Conservation (phyloP, 1,140 invertebrate species). For the Melitaea cinxia region DNA sequence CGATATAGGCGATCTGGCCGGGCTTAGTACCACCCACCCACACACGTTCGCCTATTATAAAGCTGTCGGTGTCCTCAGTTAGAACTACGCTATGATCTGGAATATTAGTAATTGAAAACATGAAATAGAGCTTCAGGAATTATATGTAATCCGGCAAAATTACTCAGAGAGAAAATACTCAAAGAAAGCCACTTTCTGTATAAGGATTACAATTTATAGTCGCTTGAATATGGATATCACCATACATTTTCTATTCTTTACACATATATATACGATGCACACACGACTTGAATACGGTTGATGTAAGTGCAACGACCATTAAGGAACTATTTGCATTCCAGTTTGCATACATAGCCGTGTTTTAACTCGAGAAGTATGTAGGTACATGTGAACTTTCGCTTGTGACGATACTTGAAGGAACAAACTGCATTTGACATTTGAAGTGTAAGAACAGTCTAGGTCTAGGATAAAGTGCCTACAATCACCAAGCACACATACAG, state of each 20-base stretch:
- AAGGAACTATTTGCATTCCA: constrained; percentile 61
- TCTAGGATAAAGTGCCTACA: constrained; percentile 49
- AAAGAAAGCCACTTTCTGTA: constrained; percentile 57
- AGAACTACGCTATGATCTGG: constrained; percentile 91
- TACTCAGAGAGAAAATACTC: constrained; percentile 38
- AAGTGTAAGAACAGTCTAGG: constrained; percentile 30
- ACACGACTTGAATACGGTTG: constrained; percentile 65
- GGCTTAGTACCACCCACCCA: constrained; percentile 98
- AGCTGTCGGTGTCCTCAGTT: constrained; percentile 96
- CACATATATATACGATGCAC: constrained; percentile 58
- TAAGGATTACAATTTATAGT: constrained; percentile 52
- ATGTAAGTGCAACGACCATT: constrained; percentile 70
- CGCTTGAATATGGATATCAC: constrained; percentile 61
- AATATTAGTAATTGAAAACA: constrained; percentile 48
- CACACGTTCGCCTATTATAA: constrained; percentile 96
- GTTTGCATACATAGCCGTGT: constrained; percentile 58
- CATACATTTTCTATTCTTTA: constrained; percentile 58
- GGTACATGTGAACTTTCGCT: constrained; percentile 61
- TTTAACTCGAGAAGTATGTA: constrained; percentile 52
- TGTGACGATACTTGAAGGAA: constrained; percentile 44
- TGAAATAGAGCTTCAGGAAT: constrained; percentile 22
- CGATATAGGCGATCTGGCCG: constrained; percentile 97
- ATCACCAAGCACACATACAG: constrained; percentile 53
- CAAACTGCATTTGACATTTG: constrained; percentile 77
- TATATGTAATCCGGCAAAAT: constrained; percentile 24